Percentiles rank a stretch among this genome's conserved stretches.
Evolutionary conservation across 92 coral and sea anemone genomes (phyloP).

Genomic region (Anthopleura xanthogrammica): DNA sequence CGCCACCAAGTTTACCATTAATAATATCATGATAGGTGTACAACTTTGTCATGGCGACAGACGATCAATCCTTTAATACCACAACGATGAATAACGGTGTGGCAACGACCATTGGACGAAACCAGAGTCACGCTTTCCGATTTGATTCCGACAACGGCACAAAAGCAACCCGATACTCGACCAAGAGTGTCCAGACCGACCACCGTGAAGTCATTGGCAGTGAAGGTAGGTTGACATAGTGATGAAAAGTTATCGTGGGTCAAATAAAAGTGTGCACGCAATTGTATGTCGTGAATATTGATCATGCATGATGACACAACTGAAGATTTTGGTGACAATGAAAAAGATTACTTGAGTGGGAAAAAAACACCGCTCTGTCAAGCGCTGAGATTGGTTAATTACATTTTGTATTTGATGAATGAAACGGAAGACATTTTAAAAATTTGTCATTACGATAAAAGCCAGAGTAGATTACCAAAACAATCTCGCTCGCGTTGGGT

Average conservation of each 20-base stretch:
- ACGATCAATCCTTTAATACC: slow-evolving; percentile 33
- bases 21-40: slow-evolving; percentile 24
- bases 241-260: background rate
- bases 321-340: background rate
- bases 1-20: background rate
- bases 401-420: too few relatives aligned
- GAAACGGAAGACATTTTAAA: too few relatives aligned
- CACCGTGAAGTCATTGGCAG: slow-evolving; percentile 37
- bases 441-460: too few relatives aligned
- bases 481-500: too few relatives aligned
- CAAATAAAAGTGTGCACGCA: background rate
- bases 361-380: too few relatives aligned
- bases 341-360: background rate
- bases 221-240: slow-evolving; percentile 22
- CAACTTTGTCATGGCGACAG: slow-evolving; percentile 23
- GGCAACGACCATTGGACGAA: slow-evolving; percentile 27
- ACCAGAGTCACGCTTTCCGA: slow-evolving; percentile 48
- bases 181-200: slow-evolving; percentile 37
- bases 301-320: background rate
- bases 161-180: slow-evolving; percentile 15
- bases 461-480: too few relatives aligned
- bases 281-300: background rate
- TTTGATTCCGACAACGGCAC: slow-evolving; percentile 33
- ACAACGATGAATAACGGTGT: slow-evolving; percentile 31
- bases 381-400: too few relatives aligned